These are phyloP conservation scores for Discoglossus pictus DNA, from an alignment of 2,797 vertebrate species.

Conservation along the genomic window DNA sequence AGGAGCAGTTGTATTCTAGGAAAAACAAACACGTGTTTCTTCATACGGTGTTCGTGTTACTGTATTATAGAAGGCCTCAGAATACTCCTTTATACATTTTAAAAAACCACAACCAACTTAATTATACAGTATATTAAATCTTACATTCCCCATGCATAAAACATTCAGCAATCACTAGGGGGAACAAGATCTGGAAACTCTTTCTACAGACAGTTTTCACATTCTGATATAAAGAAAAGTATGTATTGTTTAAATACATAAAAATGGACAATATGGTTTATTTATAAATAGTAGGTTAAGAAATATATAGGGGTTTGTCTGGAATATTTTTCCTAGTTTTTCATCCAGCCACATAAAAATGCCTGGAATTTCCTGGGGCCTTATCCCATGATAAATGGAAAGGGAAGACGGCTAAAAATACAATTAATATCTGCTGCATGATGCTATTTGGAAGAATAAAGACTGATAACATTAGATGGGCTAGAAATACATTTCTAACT, in stretches of 20 bases:
- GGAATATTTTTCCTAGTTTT: not conserved
- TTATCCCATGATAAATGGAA: slow-evolving; percentile 31
- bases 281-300: not conserved
- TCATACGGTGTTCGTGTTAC: slow-evolving; percentile 1
- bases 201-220: too few species aligned
- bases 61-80: not conserved
- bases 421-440: slow-evolving; percentile 3
- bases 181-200: too few species aligned
- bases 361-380: slow-evolving; percentile 45
- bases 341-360: slow-evolving; percentile 20
- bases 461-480: too few species aligned
- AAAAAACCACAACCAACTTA: not conserved
- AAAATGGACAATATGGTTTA: too few species aligned
- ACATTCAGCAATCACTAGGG: too few species aligned
- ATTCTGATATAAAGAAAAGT: too few species aligned
- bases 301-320: not conserved
- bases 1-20: slow-evolving; percentile 28
- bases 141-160: not conserved
- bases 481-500: too few species aligned
- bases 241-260: too few species aligned
- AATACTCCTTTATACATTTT: not conserved
- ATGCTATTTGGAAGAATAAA: too few species aligned
- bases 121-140: not conserved
- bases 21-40: slow-evolving; percentile 32
- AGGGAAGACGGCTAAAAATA: slow-evolving; percentile 40